Evolutionary conservation across 2,888 invertebrate genomes (phyloP).

Genomic region (Drosophila affinis): DNA sequence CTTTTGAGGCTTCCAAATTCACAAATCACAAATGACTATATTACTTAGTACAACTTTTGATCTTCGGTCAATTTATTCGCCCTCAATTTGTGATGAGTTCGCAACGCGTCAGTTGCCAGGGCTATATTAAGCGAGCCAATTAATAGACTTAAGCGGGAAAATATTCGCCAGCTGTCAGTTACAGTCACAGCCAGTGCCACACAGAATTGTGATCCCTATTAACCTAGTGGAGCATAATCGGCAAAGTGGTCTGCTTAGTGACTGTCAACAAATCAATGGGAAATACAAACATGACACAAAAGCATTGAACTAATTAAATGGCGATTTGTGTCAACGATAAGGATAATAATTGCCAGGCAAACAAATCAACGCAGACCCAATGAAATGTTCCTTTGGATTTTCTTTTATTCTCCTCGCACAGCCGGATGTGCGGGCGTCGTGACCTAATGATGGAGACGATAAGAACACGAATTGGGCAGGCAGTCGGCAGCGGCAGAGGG

Average conservation of each 20-base stretch:
- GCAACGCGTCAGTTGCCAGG: slow-evolving; percentile 12
- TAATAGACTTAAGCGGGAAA: slow-evolving; percentile 28
- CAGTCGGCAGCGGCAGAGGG: slow-evolving; percentile 8
- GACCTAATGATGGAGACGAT: slow-evolving; percentile 69
- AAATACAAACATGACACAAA: slow-evolving; percentile 58
- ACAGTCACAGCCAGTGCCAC: too few relatives aligned
- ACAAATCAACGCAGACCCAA: slow-evolving; percentile 59
- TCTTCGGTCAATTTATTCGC: neutral
- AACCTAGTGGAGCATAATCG: slow-evolving; percentile 36
- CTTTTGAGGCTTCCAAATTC: too few relatives aligned
- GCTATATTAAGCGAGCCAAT: slow-evolving; percentile 26
- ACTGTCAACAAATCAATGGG: slow-evolving; percentile 77
- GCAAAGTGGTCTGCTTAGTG: slow-evolving; percentile 22
- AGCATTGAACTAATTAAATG: slow-evolving; percentile 79
- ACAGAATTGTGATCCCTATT: slow-evolving; percentile 32
- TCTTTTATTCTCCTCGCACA: slow-evolving; percentile 25
- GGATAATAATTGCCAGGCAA: slow-evolving; percentile 76
- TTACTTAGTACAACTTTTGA: neutral
- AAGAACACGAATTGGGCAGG: slow-evolving; percentile 62
- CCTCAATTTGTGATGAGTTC: neutral
- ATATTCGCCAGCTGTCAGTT: slow-evolving; percentile 39
- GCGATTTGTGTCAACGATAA: slow-evolving; percentile 80
- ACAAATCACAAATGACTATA: neutral
- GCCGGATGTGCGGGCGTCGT: slow-evolving; percentile 34
- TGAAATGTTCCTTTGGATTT: slow-evolving; percentile 37